Evolutionary conservation across 2,113 vertebrate genomes (phyloP).

Genomic region (Paralichthys olivaceus): DNA sequence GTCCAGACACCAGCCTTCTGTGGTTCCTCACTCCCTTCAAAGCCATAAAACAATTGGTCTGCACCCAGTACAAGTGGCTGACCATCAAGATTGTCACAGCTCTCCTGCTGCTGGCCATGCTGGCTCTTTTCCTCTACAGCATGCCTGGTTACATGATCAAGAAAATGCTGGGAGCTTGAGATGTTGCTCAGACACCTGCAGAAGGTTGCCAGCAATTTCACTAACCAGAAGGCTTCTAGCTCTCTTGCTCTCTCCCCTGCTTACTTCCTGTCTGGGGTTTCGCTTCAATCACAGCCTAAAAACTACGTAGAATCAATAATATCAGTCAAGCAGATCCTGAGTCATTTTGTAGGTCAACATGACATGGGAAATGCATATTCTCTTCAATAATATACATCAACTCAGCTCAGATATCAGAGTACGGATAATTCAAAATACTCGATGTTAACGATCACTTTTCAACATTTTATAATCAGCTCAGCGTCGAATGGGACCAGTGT

Average conservation of each 20-base stretch:
- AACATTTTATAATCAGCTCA: too few relatives aligned
- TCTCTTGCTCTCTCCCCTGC: not conserved
- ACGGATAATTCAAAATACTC: too few relatives aligned
- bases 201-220: conserved; percentile 57
- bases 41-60: conserved; percentile 92
- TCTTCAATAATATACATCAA: too few relatives aligned
- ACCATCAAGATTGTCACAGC: conserved; percentile 91
- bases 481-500: too few relatives aligned
- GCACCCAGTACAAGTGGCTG: conserved; percentile 94
- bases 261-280: not conserved
- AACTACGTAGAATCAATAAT: not conserved
- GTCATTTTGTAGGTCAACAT: too few relatives aligned
- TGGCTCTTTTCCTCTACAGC: conserved; percentile 93
- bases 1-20: conserved; percentile 91
- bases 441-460: too few relatives aligned
- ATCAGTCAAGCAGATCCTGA: not conserved
- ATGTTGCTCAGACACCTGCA: conserved; percentile 30
- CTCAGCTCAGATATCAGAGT: too few relatives aligned
- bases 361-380: too few relatives aligned
- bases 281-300: not conserved
- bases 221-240: conserved; percentile 27
- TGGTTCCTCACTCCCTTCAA: conserved; percentile 94
- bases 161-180: conserved; percentile 90
- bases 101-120: conserved; percentile 86
- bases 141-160: conserved; percentile 95